Conservation (phyloP, 2,888 invertebrate species). For the Nomada fucata region DNA sequence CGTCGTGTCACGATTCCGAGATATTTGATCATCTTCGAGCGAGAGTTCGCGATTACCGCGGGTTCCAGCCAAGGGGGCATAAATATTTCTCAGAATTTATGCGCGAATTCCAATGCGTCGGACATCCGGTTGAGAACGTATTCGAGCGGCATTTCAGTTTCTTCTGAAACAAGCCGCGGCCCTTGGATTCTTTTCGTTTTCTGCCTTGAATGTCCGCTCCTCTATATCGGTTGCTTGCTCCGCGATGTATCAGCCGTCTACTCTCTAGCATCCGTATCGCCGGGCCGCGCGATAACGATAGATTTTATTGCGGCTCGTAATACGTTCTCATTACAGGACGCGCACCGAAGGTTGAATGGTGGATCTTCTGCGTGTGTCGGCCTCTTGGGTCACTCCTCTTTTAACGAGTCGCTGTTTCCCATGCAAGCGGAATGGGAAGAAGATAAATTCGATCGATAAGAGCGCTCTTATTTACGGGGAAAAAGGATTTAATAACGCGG, state of each 20-base stretch:
- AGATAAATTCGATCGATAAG: conserved; percentile 60
- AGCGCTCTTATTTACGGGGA: conserved; percentile 17
- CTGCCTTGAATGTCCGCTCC: conserved; percentile 2
- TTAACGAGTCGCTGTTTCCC: conserved; percentile 53
- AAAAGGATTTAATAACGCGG: conserved; percentile 53
- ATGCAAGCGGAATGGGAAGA: conserved; percentile 52
- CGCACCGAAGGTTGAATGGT: conserved; percentile 54
- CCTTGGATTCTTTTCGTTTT: conserved; percentile 26
- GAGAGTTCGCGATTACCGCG: too few relatives aligned
- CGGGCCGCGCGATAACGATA: conserved; percentile 54
- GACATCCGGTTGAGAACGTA: conserved; percentile 35
- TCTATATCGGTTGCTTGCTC: conserved; percentile 17
- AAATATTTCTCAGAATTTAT: background rate
- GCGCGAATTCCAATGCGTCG: conserved; percentile 29
- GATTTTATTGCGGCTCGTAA: conserved; percentile 60
- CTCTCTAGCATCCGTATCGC: conserved; percentile 29
- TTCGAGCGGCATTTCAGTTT: conserved; percentile 33
- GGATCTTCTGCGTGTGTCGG: conserved; percentile 50
- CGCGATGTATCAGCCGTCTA: conserved; percentile 28
- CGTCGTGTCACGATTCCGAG: too few relatives aligned
- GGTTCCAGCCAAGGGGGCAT: too few relatives aligned
- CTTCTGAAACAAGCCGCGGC: conserved; percentile 24
- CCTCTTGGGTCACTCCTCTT: conserved; percentile 52
- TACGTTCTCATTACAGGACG: conserved; percentile 54
- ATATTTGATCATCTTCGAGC: too few relatives aligned